Conservation (phyloP, 1,140 invertebrate genomes). For the Lordiphosa mommai region DNA sequence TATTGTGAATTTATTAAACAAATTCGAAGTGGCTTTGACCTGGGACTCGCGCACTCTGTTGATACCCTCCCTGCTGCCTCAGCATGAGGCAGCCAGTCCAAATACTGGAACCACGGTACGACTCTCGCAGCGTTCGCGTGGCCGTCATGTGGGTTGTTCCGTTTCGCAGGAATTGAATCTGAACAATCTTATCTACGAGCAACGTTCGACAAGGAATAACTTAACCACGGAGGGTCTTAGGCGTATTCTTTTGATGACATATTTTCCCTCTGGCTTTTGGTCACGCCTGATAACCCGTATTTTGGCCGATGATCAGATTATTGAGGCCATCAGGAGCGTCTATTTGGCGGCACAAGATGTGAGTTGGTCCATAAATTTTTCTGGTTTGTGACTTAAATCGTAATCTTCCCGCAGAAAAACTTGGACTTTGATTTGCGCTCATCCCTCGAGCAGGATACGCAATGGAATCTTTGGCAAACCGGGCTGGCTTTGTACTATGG, state of each 20-base stretch:
- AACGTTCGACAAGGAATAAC: constrained; percentile 11
- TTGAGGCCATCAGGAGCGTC: constrained; percentile 86
- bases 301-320: constrained; percentile 92
- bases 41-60: constrained; percentile 95
- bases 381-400: neutral
- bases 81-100: constrained; percentile 85
- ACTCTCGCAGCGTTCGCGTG: constrained; percentile 86
- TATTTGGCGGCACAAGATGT: constrained; percentile 59
- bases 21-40: constrained; percentile 98
- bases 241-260: constrained; percentile 92
- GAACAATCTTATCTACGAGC: constrained; percentile 65
- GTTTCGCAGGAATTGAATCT: constrained; percentile 67
- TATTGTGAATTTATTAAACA: constrained; percentile 94
- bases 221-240: constrained; percentile 35
- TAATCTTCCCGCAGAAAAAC: constrained; percentile 40
- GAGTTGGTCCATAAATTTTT: constrained; percentile 2
- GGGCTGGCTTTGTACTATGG: constrained; percentile 93
- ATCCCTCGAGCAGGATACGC: constrained; percentile 65
- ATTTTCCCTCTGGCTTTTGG: constrained; percentile 99
- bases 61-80: constrained; percentile 94
- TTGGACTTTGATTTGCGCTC: constrained; percentile 66
- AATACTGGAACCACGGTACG: constrained; percentile 79
- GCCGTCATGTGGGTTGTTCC: constrained; percentile 74
- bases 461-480: constrained; percentile 98
- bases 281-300: constrained; percentile 95